These are phyloP conservation scores for Pipra filicauda DNA, from an alignment of 2,113 vertebrate genomes.

Conservation along the genomic window DNA sequence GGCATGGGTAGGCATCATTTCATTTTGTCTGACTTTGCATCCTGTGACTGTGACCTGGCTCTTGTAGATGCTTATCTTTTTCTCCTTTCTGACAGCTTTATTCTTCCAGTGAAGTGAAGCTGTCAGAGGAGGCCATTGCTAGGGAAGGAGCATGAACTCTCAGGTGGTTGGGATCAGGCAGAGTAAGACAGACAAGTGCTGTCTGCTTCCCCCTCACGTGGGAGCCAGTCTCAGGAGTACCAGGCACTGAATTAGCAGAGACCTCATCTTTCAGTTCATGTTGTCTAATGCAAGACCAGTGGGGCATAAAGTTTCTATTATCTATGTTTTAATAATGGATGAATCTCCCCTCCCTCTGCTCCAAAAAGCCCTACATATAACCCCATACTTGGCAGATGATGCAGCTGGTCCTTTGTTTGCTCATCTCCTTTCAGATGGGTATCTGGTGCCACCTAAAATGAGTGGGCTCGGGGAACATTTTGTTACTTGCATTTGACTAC, in stretches of 20 bases:
- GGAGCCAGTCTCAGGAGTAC: neutral
- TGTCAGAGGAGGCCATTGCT: neutral
- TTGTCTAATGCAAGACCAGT: slow-evolving; percentile 58
- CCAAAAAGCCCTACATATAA: slow-evolving; percentile 8
- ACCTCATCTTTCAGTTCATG: slow-evolving; percentile 65
- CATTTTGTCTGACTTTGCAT: neutral
- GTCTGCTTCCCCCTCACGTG: neutral
- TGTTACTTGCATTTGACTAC: slow-evolving; percentile 7
- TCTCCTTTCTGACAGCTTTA: neutral
- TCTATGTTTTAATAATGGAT: slow-evolving; percentile 69
- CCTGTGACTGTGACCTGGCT: neutral
- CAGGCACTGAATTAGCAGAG: slow-evolving; percentile 54
- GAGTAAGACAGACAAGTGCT: neutral
- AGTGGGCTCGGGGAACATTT: neutral
- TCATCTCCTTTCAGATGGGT: neutral
- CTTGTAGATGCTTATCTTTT: neutral
- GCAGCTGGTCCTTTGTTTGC: slow-evolving; percentile 60
- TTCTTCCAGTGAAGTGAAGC: neutral
- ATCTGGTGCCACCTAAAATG: neutral
- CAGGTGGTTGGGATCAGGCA: neutral
- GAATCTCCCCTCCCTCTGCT: slow-evolving; percentile 40
- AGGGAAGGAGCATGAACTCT: neutral
- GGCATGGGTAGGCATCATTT: neutral
- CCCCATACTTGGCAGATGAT: neutral
- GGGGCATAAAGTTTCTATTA: slow-evolving; percentile 70